A percentile compares a stretch with the other conserved stretches of the same genome.
phyloP scores from a whole-genome alignment of 2,888 invertebrate species.

The Dastarcus helophoroides region DNA sequence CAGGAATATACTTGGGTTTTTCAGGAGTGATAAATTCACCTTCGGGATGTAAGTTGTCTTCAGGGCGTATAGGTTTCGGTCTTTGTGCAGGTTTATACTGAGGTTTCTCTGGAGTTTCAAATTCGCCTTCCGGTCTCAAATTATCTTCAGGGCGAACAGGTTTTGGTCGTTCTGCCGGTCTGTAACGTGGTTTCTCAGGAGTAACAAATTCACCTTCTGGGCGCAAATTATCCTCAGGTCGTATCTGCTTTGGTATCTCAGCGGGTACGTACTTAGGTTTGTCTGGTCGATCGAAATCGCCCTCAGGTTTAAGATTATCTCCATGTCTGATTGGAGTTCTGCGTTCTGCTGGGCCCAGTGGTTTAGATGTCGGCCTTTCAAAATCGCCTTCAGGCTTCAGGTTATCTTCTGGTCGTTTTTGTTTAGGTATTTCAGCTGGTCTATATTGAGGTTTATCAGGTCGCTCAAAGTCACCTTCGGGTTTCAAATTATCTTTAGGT shows the following conservation, averaged over 20 bases:
- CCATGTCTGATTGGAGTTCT: conserved; percentile 36
- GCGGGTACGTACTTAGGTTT: conserved; percentile 31
- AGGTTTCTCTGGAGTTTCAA: conserved; percentile 35
- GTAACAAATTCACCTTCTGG: conserved; percentile 38
- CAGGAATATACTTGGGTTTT: conserved; percentile 25
- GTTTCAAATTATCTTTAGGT: conserved; percentile 37
- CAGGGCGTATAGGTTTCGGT: conserved; percentile 32
- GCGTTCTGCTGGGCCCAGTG: conserved; percentile 30
- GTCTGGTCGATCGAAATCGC: conserved; percentile 39
- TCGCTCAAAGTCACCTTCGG: conserved; percentile 43
- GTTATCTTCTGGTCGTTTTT: conserved; percentile 40
- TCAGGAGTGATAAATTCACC: conserved; percentile 40
- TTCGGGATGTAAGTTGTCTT: conserved; percentile 41
- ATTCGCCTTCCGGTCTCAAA: conserved; percentile 41
- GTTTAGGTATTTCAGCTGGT: conserved; percentile 34
- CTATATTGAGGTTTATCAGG: conserved; percentile 23
- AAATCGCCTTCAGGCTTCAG: conserved; percentile 37
- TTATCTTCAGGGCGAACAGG: conserved; percentile 41
- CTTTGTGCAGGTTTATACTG: conserved; percentile 31
- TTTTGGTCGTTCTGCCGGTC: conserved; percentile 37
- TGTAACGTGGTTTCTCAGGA: conserved; percentile 35
- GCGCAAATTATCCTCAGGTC: conserved; percentile 37
- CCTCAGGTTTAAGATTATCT: conserved; percentile 47
- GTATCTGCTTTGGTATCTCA: conserved; percentile 34
- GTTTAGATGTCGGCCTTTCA: conserved; percentile 23